Percentiles rank a stretch among this genome's conserved stretches.
phyloP scores from a whole-genome alignment of 2,888 invertebrate genomes.

The Ptilodon capucinus region DNA sequence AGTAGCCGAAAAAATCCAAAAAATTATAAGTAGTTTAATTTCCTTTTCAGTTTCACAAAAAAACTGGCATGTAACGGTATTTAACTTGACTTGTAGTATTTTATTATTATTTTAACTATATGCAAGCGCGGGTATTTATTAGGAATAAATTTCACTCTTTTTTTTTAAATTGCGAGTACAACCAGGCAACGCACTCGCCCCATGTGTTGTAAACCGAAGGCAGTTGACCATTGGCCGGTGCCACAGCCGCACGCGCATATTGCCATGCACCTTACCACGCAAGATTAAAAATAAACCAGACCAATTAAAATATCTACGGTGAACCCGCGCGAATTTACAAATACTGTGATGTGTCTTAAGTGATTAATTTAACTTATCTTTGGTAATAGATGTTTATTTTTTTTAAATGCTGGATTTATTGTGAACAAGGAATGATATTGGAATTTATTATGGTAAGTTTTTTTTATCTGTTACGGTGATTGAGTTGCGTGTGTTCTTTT shows the following conservation, averaged over 20 bases:
- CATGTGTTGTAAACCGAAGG: slow-evolving; percentile 17
- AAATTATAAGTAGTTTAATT: too few species aligned
- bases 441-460: slow-evolving; percentile 36
- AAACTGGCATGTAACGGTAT: too few species aligned
- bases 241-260: slow-evolving; percentile 53
- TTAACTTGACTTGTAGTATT: too few species aligned
- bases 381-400: background rate
- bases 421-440: slow-evolving; percentile 13
- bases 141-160: slow-evolving; percentile 25
- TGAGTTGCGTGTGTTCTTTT: background rate
- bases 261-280: slow-evolving; percentile 12
- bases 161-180: slow-evolving; percentile 26
- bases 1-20: too few species aligned
- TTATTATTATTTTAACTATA: background rate
- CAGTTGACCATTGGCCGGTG: slow-evolving; percentile 80
- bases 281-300: slow-evolving; percentile 12
- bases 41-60: too few species aligned
- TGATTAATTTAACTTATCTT: slow-evolving; percentile 16
- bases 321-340: slow-evolving; percentile 29
- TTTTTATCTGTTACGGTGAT: background rate
- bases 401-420: slow-evolving; percentile 25
- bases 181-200: slow-evolving; percentile 14
- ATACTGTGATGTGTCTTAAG: slow-evolving; percentile 31
- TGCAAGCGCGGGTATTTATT: background rate
- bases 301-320: slow-evolving; percentile 19